Conservation (phyloP, 2,797 vertebrate genomes). For the Gymnothorax reevesii region DNA sequence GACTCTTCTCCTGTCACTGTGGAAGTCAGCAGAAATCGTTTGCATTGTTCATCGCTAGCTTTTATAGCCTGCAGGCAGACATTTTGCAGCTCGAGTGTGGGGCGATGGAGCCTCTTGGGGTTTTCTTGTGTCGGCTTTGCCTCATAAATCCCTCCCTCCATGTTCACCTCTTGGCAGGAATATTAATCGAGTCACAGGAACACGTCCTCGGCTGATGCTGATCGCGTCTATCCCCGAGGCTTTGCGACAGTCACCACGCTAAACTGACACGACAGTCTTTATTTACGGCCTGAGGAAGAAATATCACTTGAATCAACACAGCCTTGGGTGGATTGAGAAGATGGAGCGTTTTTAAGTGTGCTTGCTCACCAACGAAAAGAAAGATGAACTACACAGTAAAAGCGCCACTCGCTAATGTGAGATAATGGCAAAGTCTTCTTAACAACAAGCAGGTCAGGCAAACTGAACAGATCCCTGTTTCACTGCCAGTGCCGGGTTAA, state of each 20-base stretch:
- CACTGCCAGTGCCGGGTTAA: not conserved
- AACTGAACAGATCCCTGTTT: not conserved
- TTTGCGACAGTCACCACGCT: not conserved
- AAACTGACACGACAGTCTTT: constrained; percentile 1
- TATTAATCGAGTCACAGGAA: constrained; percentile 32
- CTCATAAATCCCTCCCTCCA: constrained; percentile 41
- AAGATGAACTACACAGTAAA: not conserved
- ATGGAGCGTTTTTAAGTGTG: not conserved
- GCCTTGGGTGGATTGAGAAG: not conserved
- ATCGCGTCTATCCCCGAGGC: not conserved
- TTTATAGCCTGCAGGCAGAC: constrained; percentile 43
- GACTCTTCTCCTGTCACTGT: constrained; percentile 28
- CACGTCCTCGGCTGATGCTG: constrained; percentile 18
- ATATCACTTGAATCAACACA: constrained; percentile 12
- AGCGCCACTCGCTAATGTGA: not conserved
- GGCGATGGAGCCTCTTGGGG: constrained; percentile 34
- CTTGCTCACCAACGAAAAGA: not conserved
- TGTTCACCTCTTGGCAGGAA: not conserved
- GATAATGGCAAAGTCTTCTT: not conserved
- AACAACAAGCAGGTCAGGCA: not conserved
- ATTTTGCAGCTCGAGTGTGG: constrained; percentile 39
- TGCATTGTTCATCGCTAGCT: constrained; percentile 42
- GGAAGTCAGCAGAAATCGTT: constrained; percentile 42
- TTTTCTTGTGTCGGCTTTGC: not conserved
- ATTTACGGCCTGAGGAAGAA: not conserved